A percentile compares a stretch with the other conserved stretches of the same genome.
These are phyloP conservation scores for Rhyacichthys aspro DNA, from an alignment of 2,797 vertebrate species.

Conservation along the genomic window DNA sequence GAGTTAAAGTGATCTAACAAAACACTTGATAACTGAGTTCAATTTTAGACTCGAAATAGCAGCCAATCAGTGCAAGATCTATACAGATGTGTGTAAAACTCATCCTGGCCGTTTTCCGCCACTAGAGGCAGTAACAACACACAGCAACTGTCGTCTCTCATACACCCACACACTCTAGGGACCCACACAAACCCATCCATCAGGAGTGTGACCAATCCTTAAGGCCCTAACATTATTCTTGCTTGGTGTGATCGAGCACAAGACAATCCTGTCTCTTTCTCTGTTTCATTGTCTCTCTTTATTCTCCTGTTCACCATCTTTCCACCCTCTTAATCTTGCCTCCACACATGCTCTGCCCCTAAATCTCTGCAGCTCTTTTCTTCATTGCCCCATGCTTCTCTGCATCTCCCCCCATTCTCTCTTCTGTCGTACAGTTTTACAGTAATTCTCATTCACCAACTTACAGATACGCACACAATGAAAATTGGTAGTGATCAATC, in stretches of 20 bases:
- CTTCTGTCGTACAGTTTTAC: slow-evolving; percentile 6
- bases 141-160: slow-evolving; percentile 31
- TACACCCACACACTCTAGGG: neutral
- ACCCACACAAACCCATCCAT: slow-evolving; percentile 59
- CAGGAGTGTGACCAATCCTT: slow-evolving; percentile 64
- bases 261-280: slow-evolving; percentile 58
- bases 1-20: too few species aligned
- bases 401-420: slow-evolving; percentile 1
- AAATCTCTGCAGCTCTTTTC: slow-evolving; percentile 50
- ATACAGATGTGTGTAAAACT: neutral
- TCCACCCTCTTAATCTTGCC: slow-evolving; percentile 56
- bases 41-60: too few species aligned
- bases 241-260: slow-evolving; percentile 69
- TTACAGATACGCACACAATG: slow-evolving; percentile 9
- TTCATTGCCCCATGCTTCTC: slow-evolving; percentile 17
- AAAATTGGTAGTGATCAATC: slow-evolving; percentile 47
- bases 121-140: slow-evolving; percentile 63
- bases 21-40: too few species aligned
- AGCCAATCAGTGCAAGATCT: too few species aligned
- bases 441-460: slow-evolving; percentile 18
- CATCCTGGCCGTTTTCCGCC: slow-evolving; percentile 28
- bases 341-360: slow-evolving; percentile 46
- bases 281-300: slow-evolving; percentile 36
- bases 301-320: slow-evolving; percentile 34
- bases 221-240: slow-evolving; percentile 72